Conservation (phyloP, 1,140 invertebrate species). For the Nebria ingens region DNA sequence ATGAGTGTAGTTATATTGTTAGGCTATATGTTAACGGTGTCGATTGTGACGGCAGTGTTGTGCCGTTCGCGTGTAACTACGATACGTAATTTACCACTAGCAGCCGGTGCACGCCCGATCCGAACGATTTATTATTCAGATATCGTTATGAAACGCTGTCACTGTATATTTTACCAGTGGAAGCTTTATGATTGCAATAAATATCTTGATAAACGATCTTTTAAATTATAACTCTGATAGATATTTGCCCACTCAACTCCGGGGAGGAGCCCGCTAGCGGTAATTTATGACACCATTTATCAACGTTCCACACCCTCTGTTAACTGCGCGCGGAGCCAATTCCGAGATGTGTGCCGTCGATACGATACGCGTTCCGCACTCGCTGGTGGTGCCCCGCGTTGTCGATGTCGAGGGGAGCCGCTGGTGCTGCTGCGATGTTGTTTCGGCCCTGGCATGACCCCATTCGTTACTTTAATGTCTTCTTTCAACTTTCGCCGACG, state of each 20-base stretch:
- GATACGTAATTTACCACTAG: no score
- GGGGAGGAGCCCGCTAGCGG: constrained; percentile 27
- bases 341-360: constrained; percentile 32
- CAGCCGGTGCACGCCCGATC: background rate
- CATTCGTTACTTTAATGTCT: constrained; percentile 33
- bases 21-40: no score
- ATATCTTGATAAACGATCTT: constrained; percentile 36
- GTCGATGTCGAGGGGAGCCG: no score
- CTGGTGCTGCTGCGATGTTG: constrained; percentile 26
- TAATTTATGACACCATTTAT: constrained; percentile 37
- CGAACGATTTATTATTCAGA: constrained; percentile 14
- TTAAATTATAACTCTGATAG: constrained; percentile 36
- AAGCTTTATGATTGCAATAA: constrained; percentile 34
- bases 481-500: constrained; percentile 29
- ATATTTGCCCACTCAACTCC: constrained; percentile 36
- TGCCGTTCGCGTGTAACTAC: no score
- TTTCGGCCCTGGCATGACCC: constrained; percentile 31
- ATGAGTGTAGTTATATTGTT: no score
- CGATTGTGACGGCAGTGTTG: no score
- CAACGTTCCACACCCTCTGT: constrained; percentile 37
- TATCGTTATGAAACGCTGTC: constrained; percentile 29
- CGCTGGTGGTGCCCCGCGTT: no score
- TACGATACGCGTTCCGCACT: constrained; percentile 17
- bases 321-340: constrained; percentile 36
- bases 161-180: constrained; percentile 24